phyloP scores from a whole-genome alignment of 2,113 vertebrate species.

The Ascaphus truei region DNA sequence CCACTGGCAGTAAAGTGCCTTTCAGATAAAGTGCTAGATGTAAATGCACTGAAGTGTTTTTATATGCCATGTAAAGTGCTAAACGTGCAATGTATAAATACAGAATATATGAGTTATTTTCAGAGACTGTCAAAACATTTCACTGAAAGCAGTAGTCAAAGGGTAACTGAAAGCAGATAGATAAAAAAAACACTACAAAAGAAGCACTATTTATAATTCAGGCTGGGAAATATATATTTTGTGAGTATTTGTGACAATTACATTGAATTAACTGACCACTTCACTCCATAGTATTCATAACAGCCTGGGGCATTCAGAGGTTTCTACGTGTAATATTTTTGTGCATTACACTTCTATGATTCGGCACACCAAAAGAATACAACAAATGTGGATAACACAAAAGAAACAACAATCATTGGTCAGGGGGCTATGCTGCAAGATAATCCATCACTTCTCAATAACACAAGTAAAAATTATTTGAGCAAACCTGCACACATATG shows the following conservation, averaged over 20 bases:
- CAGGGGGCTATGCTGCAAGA: too few species aligned
- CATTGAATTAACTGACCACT: background rate
- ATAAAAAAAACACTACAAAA: background rate
- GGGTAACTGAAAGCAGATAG: background rate
- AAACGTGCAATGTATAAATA: constrained; percentile 10
- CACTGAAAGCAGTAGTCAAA: background rate
- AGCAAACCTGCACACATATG: too few species aligned
- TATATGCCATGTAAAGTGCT: constrained; percentile 9
- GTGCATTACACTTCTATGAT: too few species aligned
- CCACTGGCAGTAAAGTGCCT: background rate
- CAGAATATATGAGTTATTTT: constrained; percentile 3
- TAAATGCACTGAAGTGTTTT: constrained; percentile 10
- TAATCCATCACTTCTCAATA: too few species aligned
- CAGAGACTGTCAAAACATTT: constrained; percentile 6
- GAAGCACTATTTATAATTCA: background rate
- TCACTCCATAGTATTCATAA: too few species aligned
- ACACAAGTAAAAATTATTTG: too few species aligned
- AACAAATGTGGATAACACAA: too few species aligned
- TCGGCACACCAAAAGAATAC: too few species aligned
- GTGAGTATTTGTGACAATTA: background rate
- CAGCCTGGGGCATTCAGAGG: too few species aligned
- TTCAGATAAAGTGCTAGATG: background rate
- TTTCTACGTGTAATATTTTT: too few species aligned
- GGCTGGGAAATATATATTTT: background rate
- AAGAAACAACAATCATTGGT: too few species aligned